These are phyloP conservation scores for Oscheius sp. DNA, from an alignment of 2,888 invertebrate species.

Conservation along the genomic window DNA sequence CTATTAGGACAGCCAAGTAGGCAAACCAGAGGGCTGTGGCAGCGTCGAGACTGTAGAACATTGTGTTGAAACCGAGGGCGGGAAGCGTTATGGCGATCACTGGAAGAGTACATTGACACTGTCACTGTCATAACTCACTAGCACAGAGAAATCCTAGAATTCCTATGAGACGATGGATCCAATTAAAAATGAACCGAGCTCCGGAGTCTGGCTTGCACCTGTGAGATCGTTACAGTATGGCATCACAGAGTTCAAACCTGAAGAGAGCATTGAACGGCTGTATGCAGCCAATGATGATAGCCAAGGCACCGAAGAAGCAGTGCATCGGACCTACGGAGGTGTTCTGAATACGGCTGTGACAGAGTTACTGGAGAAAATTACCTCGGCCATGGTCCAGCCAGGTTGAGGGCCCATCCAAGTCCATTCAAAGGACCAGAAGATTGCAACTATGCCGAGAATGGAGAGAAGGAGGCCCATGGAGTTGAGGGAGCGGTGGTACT, in stretches of 20 bases:
- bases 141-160: slow-evolving; percentile 49
- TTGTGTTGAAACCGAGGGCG: slow-evolving; percentile 11
- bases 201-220: slow-evolving; percentile 48
- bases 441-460: slow-evolving; percentile 50
- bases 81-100: slow-evolving; percentile 19
- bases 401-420: slow-evolving; percentile 51
- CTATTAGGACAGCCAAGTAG: slow-evolving; percentile 4
- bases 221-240: not conserved
- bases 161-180: slow-evolving; percentile 55
- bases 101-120: not conserved
- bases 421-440: slow-evolving; percentile 58
- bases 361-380: not conserved
- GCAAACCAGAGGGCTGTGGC: slow-evolving; percentile 9
- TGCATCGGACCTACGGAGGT: slow-evolving; percentile 42
- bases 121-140: slow-evolving; percentile 19
- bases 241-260: not conserved
- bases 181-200: slow-evolving; percentile 52
- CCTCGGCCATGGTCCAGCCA: slow-evolving; percentile 29
- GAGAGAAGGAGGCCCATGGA: slow-evolving; percentile 47
- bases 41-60: slow-evolving; percentile 9
- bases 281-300: slow-evolving; percentile 55
- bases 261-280: slow-evolving; percentile 54
- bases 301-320: slow-evolving; percentile 52
- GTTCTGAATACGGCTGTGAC: not conserved
- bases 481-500: slow-evolving; percentile 55